Percentiles rank a stretch among this genome's conserved stretches.
Evolutionary conservation across 2,797 vertebrate species (phyloP).

Genomic region (Neopelma chrysocephalum): DNA sequence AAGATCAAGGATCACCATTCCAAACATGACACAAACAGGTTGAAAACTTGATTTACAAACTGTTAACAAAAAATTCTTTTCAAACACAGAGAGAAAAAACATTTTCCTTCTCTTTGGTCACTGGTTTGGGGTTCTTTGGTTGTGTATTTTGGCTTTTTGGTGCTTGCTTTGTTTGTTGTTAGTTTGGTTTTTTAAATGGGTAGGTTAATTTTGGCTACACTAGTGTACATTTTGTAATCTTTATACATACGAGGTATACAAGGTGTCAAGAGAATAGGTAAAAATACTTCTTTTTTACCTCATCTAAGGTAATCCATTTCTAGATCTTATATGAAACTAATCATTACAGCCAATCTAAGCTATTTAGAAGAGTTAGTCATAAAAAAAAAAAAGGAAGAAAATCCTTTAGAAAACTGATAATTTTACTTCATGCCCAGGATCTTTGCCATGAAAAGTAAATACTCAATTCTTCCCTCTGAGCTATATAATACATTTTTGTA

Average conservation of each 20-base stretch:
- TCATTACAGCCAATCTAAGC: not conserved
- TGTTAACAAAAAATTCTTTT: not conserved
- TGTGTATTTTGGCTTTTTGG: not conserved
- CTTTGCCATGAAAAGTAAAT: not conserved
- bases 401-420: not conserved
- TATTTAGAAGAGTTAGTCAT: not conserved
- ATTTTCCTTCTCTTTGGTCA: not conserved
- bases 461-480: not conserved
- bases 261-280: not conserved
- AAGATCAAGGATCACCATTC: not conserved
- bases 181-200: not conserved
- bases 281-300: not conserved
- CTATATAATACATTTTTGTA: not conserved
- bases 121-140: fast-evolving
- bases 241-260: not conserved
- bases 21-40: not conserved
- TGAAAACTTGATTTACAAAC: not conserved
- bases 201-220: not conserved
- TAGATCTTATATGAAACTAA: not conserved
- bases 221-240: not conserved
- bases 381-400: not conserved
- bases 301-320: not conserved
- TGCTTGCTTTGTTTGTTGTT: not conserved
- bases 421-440: not conserved
- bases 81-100: not conserved